A percentile compares a stretch with the other conserved stretches of the same genome.
Conservation (phyloP, 2,113 vertebrate species). For the Oryzias woworae region DNA sequence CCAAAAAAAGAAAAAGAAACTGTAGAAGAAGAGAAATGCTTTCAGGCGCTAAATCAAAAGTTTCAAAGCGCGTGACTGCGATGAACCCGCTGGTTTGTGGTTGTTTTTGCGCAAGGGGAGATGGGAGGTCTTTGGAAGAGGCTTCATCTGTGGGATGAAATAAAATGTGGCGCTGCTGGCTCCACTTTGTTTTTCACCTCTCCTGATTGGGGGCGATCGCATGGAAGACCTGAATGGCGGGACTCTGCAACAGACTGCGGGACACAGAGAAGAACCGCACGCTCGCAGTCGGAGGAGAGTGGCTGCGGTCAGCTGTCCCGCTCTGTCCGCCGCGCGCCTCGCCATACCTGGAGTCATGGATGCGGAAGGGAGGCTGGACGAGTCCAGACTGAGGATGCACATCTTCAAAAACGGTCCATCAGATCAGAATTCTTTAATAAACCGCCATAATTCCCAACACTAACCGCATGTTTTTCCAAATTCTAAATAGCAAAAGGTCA, state of each 20-base stretch:
- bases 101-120: not conserved
- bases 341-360: constrained; percentile 78
- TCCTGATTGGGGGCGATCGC: constrained; percentile 5
- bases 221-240: not conserved
- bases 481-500: too few species aligned
- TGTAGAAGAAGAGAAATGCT: not conserved
- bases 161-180: not conserved
- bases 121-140: constrained; percentile 1
- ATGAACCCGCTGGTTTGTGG: not conserved
- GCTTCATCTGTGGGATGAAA: not conserved
- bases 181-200: not conserved
- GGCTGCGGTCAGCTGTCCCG: constrained; percentile 47
- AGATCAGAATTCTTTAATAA: not conserved
- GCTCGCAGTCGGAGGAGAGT: constrained; percentile 29
- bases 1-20: not conserved
- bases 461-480: too few species aligned
- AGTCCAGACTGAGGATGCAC: constrained; percentile 75
- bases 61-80: not conserved
- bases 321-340: constrained; percentile 49
- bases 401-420: constrained; percentile 78
- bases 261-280: not conserved
- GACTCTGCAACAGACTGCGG: constrained; percentile 28
- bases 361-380: constrained; percentile 78
- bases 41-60: not conserved
- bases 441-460: too few species aligned